A percentile compares a stretch with the other conserved stretches of the same genome.
Conservation (phyloP, 2,113 vertebrate genomes). For the Orycteropus afer region DNA sequence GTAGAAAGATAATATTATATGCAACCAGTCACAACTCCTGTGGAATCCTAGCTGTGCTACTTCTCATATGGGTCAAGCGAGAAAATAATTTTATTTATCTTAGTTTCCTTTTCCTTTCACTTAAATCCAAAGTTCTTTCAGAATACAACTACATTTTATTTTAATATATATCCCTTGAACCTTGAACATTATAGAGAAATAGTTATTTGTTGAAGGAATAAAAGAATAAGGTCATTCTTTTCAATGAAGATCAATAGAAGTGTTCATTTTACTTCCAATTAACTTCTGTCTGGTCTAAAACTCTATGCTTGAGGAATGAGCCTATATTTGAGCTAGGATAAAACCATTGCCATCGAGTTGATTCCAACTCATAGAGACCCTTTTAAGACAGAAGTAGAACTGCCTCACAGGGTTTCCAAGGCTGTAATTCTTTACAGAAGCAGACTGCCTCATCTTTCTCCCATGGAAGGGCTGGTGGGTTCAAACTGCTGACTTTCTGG, state of each 20-base stretch:
- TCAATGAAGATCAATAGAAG: neutral
- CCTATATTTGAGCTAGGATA: neutral
- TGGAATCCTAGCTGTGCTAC: neutral
- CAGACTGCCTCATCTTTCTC: too few species aligned
- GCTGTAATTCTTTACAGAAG: too few species aligned
- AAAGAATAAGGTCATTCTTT: slow-evolving; percentile 4
- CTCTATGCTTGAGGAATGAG: neutral
- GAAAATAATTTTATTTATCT: slow-evolving; percentile 45
- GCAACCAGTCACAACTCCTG: neutral
- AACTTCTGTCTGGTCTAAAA: neutral
- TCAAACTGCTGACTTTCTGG: too few species aligned
- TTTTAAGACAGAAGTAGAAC: too few species aligned
- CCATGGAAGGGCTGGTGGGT: too few species aligned
- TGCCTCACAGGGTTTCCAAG: too few species aligned
- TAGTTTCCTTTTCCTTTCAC: slow-evolving; percentile 39
- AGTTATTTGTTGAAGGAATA: slow-evolving; percentile 39
- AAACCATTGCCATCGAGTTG: too few species aligned
- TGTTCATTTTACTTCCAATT: slow-evolving; percentile 13
- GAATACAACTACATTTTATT: neutral
- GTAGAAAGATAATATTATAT: neutral
- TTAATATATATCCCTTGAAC: slow-evolving; percentile 29
- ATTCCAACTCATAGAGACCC: too few species aligned
- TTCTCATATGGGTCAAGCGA: slow-evolving; percentile 31
- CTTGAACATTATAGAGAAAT: slow-evolving; percentile 1
- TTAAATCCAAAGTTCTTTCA: slow-evolving; percentile 31